Conservation (phyloP, 2,113 vertebrate genomes). For the Lanius collurio region DNA sequence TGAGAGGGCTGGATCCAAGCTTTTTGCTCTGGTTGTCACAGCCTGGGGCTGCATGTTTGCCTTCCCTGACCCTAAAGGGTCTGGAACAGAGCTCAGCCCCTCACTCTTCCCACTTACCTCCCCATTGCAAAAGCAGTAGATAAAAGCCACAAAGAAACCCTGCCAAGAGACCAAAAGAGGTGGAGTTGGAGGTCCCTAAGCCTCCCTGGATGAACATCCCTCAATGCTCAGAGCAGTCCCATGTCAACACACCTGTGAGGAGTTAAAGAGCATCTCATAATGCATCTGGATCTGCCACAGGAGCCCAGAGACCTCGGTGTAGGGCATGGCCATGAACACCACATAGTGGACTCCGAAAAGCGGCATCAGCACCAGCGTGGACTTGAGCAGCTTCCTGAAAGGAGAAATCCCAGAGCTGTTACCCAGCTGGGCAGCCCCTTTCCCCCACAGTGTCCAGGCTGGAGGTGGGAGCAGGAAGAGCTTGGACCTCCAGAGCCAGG, state of each 20-base stretch:
- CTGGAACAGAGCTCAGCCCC: neutral
- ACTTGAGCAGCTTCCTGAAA: slow-evolving; percentile 90
- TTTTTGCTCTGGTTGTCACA: neutral
- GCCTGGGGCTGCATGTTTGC: neutral
- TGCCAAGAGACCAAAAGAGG: slow-evolving; percentile 56
- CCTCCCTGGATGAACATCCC: neutral
- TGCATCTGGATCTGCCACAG: slow-evolving; percentile 99
- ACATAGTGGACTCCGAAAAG: slow-evolving; percentile 96
- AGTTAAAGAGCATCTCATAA: slow-evolving; percentile 98
- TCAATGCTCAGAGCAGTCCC: neutral
- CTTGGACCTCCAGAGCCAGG: neutral
- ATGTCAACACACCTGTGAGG: slow-evolving; percentile 83
- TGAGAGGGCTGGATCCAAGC: neutral
- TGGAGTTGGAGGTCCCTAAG: neutral
- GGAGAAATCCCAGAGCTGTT: rapidly evolving
- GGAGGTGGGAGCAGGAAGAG: neutral
- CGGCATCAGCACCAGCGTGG: slow-evolving; percentile 93
- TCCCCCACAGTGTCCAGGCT: neutral
- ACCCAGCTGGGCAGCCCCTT: neutral
- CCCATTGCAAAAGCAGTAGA: slow-evolving; percentile 98
- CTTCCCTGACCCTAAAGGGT: neutral
- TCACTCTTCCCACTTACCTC: slow-evolving; percentile 79
- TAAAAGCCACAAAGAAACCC: slow-evolving; percentile 97
- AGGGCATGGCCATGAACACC: slow-evolving; percentile 94
- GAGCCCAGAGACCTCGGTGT: slow-evolving; percentile 90